Evolutionary conservation across 2,888 invertebrate species (phyloP).

Genomic region (Automeris io): DNA sequence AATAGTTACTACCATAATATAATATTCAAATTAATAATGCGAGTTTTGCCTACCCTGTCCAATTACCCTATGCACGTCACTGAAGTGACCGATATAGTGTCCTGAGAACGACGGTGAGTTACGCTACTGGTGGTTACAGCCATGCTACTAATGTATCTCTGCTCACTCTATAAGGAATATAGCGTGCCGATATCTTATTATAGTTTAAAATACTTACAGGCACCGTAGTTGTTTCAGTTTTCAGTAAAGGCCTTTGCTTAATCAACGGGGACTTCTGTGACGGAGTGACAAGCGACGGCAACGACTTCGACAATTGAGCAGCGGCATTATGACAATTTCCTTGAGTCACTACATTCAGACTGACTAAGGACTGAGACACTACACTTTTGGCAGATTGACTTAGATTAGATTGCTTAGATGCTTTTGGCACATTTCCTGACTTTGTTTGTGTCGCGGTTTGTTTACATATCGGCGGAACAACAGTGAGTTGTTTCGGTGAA

Average conservation of each 20-base stretch:
- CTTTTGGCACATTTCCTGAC: conserved; percentile 1
- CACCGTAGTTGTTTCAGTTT: conserved; percentile 29
- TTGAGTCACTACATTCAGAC: conserved; percentile 5
- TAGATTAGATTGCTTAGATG: conserved; percentile 4
- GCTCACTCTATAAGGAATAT: too few species aligned
- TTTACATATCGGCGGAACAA: neutral
- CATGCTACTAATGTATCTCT: too few species aligned
- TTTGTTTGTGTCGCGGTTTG: conserved; percentile 16
- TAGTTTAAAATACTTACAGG: too few species aligned
- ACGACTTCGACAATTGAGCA: conserved; percentile 30
- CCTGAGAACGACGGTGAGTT: too few species aligned
- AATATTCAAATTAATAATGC: too few species aligned
- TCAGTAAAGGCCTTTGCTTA: conserved; percentile 51
- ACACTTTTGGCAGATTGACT: conserved; percentile 1
- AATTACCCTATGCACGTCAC: too few species aligned
- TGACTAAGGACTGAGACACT: conserved; percentile 7
- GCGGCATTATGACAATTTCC: conserved; percentile 17
- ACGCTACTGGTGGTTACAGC: too few species aligned
- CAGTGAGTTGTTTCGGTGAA: conserved; percentile 6
- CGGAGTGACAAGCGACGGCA: conserved; percentile 42
- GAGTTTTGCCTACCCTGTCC: too few species aligned
- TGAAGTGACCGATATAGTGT: too few species aligned
- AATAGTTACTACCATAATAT: too few species aligned
- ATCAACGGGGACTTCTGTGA: conserved; percentile 52
- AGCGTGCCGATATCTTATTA: too few species aligned